phyloP scores from a whole-genome alignment of 2,113 vertebrate species.

The Ameiurus melas region DNA sequence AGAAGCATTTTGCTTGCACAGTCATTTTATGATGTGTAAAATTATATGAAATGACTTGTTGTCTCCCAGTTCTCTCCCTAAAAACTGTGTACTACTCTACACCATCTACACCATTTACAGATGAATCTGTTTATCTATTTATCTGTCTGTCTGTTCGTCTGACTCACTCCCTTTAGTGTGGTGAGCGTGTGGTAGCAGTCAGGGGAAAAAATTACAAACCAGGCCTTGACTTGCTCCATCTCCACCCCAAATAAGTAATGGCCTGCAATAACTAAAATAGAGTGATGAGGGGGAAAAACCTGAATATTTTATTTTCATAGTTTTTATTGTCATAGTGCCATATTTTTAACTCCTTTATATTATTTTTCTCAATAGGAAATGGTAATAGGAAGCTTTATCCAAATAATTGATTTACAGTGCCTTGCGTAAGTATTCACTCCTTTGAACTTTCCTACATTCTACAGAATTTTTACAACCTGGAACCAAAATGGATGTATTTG shows the following conservation, averaged over 20 bases:
- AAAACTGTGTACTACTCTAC: neutral
- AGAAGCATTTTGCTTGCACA: neutral
- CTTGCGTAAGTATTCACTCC: neutral
- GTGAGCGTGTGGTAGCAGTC: slow-evolving; percentile 68
- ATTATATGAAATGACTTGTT: neutral
- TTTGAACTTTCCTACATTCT: neutral
- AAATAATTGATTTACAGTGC: neutral
- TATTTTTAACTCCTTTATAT: neutral
- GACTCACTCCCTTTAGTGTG: slow-evolving; percentile 68
- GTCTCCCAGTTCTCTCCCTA: too few relatives aligned
- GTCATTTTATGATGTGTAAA: neutral
- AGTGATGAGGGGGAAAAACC: neutral
- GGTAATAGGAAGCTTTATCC: neutral
- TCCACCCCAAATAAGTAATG: slow-evolving; percentile 76
- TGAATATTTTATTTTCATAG: slow-evolving; percentile 19
- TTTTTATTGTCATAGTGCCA: neutral
- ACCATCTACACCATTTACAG: neutral
- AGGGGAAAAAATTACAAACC: slow-evolving; percentile 74
- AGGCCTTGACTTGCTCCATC: slow-evolving; percentile 61
- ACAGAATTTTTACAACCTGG: neutral
- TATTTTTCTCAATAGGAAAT: neutral
- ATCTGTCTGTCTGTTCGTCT: neutral
- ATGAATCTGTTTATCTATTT: slow-evolving; percentile 46
- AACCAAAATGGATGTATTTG: neutral
- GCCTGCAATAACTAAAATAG: slow-evolving; percentile 67